Evolutionary conservation across 2,888 invertebrate genomes (phyloP).

Genomic region (Habroteleia sp.): DNA sequence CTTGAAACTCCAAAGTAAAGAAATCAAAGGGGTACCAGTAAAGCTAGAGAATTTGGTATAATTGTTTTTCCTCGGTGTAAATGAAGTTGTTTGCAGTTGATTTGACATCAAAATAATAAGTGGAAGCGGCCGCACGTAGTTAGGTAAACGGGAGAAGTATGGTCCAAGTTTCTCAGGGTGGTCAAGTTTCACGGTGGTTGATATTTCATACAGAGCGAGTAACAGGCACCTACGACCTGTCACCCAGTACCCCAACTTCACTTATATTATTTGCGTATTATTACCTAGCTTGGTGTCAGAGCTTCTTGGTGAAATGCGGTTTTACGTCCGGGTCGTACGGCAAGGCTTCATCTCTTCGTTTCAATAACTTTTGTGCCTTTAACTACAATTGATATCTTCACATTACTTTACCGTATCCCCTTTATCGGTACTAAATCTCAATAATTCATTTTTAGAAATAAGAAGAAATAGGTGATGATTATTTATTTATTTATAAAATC

Average conservation of each 20-base stretch:
- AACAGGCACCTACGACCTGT: slow-evolving; percentile 72
- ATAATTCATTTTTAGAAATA: too few species aligned
- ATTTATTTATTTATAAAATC: too few species aligned
- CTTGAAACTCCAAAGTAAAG: too few species aligned
- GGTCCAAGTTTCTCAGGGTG: slow-evolving; percentile 80
- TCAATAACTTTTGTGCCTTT: slow-evolving; percentile 24
- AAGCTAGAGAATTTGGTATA: too few species aligned
- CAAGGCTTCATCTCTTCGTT: slow-evolving; percentile 53
- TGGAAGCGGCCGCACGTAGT: slow-evolving; percentile 33
- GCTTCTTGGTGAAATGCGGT: slow-evolving; percentile 78
- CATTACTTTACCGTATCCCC: too few species aligned
- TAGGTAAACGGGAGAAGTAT: slow-evolving; percentile 47
- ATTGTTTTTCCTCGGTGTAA: too few species aligned
- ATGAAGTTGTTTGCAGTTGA: slow-evolving; percentile 25
- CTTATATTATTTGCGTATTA: slow-evolving; percentile 76
- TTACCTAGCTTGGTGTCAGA: slow-evolving; percentile 66
- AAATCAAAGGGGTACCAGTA: too few species aligned
- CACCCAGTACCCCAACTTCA: slow-evolving; percentile 71
- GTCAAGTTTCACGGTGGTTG: slow-evolving; percentile 81
- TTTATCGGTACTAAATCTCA: too few species aligned
- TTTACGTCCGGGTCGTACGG: slow-evolving; percentile 76
- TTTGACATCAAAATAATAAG: slow-evolving; percentile 31
- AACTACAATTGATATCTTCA: slow-evolving; percentile 46
- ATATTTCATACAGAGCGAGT: slow-evolving; percentile 80
- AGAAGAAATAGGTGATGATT: too few species aligned